Percentiles rank a stretch among this genome's conserved stretches.
These are phyloP conservation scores for Acrossocheilus fasciatus DNA, from an alignment of 2,797 vertebrate genomes.

Conservation along the genomic window DNA sequence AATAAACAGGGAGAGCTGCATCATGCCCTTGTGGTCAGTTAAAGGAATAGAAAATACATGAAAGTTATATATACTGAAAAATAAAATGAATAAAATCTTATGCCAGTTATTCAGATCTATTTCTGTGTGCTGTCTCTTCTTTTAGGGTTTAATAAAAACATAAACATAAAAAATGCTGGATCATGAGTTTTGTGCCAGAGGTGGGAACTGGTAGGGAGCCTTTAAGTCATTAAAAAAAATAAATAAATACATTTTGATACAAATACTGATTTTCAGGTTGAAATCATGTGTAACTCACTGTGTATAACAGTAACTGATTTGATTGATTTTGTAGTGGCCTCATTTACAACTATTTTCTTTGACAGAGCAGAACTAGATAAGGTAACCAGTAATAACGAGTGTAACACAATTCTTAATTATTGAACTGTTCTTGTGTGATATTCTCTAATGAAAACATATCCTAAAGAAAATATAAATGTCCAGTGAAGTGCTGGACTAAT, in stretches of 20 bases:
- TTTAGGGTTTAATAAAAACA: neutral
- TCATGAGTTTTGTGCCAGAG: neutral
- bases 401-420: neutral
- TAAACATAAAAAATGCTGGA: neutral
- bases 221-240: too few relatives aligned
- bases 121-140: neutral
- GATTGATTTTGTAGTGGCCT: neutral
- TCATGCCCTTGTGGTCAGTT: constrained; percentile 26
- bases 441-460: constrained; percentile 3
- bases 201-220: neutral
- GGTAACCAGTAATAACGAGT: neutral
- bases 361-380: neutral
- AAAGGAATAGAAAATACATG: constrained; percentile 17
- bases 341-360: neutral
- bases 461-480: neutral
- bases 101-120: neutral
- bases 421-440: neutral
- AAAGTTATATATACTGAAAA: constrained; percentile 24
- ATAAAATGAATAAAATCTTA: constrained; percentile 3
- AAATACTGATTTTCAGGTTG: neutral
- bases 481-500: constrained; percentile 21
- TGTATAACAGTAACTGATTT: neutral
- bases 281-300: neutral
- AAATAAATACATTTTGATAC: too few relatives aligned
- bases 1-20: constrained; percentile 34